Evolutionary conservation across 2,797 vertebrate species (phyloP).

Genomic region (Thamnophis elegans): DNA sequence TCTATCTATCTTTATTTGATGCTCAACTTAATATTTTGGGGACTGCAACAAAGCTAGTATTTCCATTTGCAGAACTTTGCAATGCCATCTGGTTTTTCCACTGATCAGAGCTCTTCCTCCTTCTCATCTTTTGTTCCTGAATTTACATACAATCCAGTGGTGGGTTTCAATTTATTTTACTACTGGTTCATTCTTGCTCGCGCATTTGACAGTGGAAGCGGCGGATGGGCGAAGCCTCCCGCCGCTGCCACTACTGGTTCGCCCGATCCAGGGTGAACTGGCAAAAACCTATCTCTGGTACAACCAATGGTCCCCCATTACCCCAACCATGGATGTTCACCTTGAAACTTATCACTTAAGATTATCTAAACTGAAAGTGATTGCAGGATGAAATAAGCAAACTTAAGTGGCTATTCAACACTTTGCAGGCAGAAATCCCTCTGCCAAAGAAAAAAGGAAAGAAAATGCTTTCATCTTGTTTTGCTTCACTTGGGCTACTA

Average conservation of each 20-base stretch:
- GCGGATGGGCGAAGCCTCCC: too few species aligned
- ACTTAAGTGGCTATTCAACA: background rate
- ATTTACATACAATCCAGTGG: background rate
- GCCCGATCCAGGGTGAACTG: too few species aligned
- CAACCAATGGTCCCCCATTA: background rate
- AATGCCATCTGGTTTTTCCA: background rate
- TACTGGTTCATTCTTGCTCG: too few species aligned
- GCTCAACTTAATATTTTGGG: background rate
- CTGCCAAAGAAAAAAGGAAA: background rate
- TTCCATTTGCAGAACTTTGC: background rate
- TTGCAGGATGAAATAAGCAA: background rate
- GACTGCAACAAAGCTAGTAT: background rate
- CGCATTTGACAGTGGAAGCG: too few species aligned
- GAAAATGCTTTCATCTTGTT: background rate
- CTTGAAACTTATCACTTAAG: background rate
- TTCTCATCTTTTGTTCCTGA: background rate
- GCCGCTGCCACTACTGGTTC: too few species aligned
- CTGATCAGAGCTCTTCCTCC: background rate
- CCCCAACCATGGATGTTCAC: background rate
- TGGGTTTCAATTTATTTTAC: too few species aligned
- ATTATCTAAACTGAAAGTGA: background rate
- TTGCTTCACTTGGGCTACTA: background rate
- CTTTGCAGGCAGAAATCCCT: background rate
- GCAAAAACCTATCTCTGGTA: background rate
- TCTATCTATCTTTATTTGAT: background rate